phyloP scores from a whole-genome alignment of 2,888 invertebrate species.

The Trichopria drosophilae region DNA sequence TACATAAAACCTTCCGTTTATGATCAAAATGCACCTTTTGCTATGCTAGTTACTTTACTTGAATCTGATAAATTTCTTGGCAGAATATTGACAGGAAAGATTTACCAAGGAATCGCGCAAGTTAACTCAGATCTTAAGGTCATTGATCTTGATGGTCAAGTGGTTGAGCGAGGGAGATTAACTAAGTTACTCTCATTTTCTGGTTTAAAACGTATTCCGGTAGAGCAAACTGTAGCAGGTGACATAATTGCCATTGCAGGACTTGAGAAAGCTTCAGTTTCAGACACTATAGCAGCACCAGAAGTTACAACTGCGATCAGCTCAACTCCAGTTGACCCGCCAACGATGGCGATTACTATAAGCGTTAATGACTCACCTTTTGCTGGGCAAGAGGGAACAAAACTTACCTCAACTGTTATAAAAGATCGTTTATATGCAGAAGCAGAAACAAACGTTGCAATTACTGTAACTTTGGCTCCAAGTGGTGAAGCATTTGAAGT shows the following conservation, averaged over 20 bases:
- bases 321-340: constrained; percentile 10
- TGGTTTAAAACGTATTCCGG: not conserved
- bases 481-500: constrained; percentile 15
- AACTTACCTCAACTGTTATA: constrained; percentile 11
- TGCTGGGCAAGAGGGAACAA: constrained; percentile 14
- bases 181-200: constrained; percentile 4
- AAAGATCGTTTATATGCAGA: constrained; percentile 11
- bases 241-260: constrained; percentile 12
- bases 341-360: constrained; percentile 16
- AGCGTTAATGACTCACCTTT: constrained; percentile 20
- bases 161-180: constrained; percentile 9
- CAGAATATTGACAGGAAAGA: constrained; percentile 17
- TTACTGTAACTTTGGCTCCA: constrained; percentile 8
- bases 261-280: constrained; percentile 4
- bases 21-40: constrained; percentile 15
- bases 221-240: constrained; percentile 10
- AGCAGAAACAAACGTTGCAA: constrained; percentile 15
- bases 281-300: constrained; percentile 7
- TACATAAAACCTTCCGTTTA: constrained; percentile 15
- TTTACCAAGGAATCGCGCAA: constrained; percentile 12
- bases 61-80: constrained; percentile 16
- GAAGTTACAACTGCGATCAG: not conserved
- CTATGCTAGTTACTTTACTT: constrained; percentile 14
- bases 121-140: constrained; percentile 16
- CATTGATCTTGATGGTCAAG: constrained; percentile 14